Evolutionary conservation across 1,140 invertebrate species (phyloP), one percentile per base, ranked within the genome.

Genomic region (Danaus melanippus): DNA sequence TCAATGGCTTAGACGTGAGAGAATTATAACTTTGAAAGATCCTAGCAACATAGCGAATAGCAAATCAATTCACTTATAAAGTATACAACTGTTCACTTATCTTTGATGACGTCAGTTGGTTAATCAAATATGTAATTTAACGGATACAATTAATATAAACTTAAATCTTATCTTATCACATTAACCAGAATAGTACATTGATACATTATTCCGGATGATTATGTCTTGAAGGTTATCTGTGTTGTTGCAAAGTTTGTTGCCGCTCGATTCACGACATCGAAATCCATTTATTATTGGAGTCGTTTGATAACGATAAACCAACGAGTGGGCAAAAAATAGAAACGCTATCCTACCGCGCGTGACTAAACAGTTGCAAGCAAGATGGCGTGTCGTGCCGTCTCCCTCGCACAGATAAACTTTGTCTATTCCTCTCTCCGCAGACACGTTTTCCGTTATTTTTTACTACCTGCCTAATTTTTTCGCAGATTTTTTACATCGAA

Each of bases 311-410:
- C 77, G 83, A 86, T 86, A 86, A 83, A 83, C 65, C 75, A 78
- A 79, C 81, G 83, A 83, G 67, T 75, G 78, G 67, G 72, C 77
- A 86, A 83, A 83, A 86, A 84, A 84, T 83, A 82, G 82, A 82
- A 85, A 83, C 78, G 76, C 69, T 78, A 74, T 65, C 74, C 74
- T 67, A 76, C 65, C 69, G 79, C 76, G 79, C 83, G 83, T 84
- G 83, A 84, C 78, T 80, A 77, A 81, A 86, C 67, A 76, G 65
- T 76, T 67, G 69, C 76, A 79, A 69, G 72, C 76, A 77, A 83
- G 72, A 84, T 79, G 79, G 79, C 79, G 79, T 58, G 60, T 52
- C 64, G 59, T 51, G 42, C 70, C 56, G 53, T 82, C 78, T 74
- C 79, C 51, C 59, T 79, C 68, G 58, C 58, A 50, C 66, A 43